Base-by-base conservation (phyloP, 2,888 invertebrate species). In the Syrista parreyssii region DNA sequence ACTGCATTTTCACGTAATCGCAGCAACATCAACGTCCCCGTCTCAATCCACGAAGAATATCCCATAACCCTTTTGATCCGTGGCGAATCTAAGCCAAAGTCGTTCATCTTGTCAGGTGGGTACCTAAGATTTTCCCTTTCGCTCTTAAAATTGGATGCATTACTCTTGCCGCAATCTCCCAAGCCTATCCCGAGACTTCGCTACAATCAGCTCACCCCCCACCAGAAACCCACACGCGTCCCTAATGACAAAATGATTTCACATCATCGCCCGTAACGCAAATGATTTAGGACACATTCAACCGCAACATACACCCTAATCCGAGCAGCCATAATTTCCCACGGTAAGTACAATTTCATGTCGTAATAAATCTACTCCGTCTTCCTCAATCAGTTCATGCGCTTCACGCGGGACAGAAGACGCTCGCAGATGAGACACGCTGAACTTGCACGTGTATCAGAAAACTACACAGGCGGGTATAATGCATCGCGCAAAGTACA, bases 191-290 rank as follows among this genome's bases (percentile, higher is more conserved):
- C 35, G 68, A 79, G 77, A 76, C 75, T 80, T 76, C 73, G 80
- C 74, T 77, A 73, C 68, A 30, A 73, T 72, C 73, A 77, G 75
- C 68, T 69, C 33, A 69, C 68, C 68, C 73, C n/a, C n/a, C n/a
- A n/a, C n/a, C 31, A 11, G 34, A n/a, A 23, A 36, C 33, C 23
- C 69, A 33, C 72, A 35, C 76, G 31, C 76, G 40, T 23, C 73
- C 77, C 78, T 80, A 80, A 80, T 80, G 79, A 76, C 77, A 80
- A 79, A 80, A 80, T 79, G 80, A 80, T 80, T 80, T 78, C 73
- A 73, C 55, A 55, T 55, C 55, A 55, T 55, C 55, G 55, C 2
- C 55, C 23, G 23, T 6, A 9, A 55, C 55, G 55, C 55, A 55
- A 23, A 55, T 55, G 9, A 55, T 23, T 55, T 15, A 6, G 55